A percentile compares a stretch with the other conserved stretches of the same genome.
These are phyloP conservation scores for Gonioctena quinquepunctata DNA, from an alignment of 1,140 invertebrate genomes.

Conservation along the genomic window DNA sequence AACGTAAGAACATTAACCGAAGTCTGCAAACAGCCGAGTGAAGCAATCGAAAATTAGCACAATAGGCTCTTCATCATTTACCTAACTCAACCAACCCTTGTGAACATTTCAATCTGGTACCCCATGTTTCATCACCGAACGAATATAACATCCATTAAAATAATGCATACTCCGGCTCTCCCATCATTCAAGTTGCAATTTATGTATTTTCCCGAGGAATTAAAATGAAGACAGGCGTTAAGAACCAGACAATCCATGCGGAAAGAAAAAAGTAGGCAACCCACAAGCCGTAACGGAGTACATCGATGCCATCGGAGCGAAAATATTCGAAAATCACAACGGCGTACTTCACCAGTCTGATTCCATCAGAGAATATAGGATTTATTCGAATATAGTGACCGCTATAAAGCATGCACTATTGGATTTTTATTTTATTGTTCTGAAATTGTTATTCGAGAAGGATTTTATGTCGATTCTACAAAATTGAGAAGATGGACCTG, in stretches of 20 bases:
- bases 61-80: too few species aligned
- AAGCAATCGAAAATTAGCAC: too few species aligned
- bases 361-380: background rate
- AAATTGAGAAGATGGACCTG: background rate
- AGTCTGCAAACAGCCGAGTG: too few species aligned
- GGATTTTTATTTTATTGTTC: too few species aligned
- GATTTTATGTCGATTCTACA: too few species aligned
- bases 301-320: background rate
- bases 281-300: background rate
- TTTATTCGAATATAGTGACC: too few species aligned
- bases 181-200: background rate
- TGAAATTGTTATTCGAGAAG: too few species aligned
- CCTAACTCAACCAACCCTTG: background rate
- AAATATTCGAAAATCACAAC: background rate
- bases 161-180: background rate
- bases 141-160: background rate
- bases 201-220: background rate
- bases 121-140: background rate
- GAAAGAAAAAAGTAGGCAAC: background rate
- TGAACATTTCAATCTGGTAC: background rate
- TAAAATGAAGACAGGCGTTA: slow-evolving; percentile 7
- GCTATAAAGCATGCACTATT: too few species aligned
- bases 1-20: too few species aligned
- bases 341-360: background rate
- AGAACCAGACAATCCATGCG: background rate